Base-by-base conservation (phyloP, 2,113 vertebrate species). In the Melozone crissalis region DNA sequence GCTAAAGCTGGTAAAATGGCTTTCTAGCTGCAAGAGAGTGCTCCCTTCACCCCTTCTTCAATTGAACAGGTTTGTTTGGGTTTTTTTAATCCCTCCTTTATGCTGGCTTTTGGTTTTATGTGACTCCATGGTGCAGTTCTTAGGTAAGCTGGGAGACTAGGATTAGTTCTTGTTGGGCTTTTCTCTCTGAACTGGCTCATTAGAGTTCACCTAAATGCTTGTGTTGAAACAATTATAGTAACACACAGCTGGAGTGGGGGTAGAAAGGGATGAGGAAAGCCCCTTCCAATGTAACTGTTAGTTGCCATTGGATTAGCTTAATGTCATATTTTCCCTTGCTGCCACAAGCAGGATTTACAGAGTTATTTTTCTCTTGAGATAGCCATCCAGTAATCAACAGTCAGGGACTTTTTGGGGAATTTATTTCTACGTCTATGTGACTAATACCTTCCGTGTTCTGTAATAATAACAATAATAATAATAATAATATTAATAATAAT, bases 171-270 rank as follows among this genome's bases (percentile, higher is more conserved):
- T 41, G 7, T 39, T 76, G 59, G 39, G 27, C 2, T 92, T 94
- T 90, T 80, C 30, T 90, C 27, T 76, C 93, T 63, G 47, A 88
- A 65, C 39, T 39, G 39, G 47, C 62, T 92, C 26, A 35, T 83
- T 85, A 66, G 59, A 73, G 37, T 85, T 93, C 28, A 37, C 18
- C 22, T 55, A 59, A 85, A 78, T 44, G 27, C 37, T 51, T 66
- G 43, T 21, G 13, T 57, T 90, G 75, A 75, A 88, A 66, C 69
- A 68, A 17, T 74, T 68, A 35, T 68, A 80, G 47, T 88, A 55
- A 27, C 24, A 23, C 0, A 2, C 31, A 75, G 30, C 39, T 81
- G 58, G 66, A 26, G 44, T 18, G 3, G 28, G 33, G 14, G 16
- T 46, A 30, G 35, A 21, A 7, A 23, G 18, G 54, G 24, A 49